Percentiles rank a stretch among this genome's conserved stretches.
Evolutionary conservation across 2,113 vertebrate genomes (phyloP).

Genomic region (Semnornis frantzii): DNA sequence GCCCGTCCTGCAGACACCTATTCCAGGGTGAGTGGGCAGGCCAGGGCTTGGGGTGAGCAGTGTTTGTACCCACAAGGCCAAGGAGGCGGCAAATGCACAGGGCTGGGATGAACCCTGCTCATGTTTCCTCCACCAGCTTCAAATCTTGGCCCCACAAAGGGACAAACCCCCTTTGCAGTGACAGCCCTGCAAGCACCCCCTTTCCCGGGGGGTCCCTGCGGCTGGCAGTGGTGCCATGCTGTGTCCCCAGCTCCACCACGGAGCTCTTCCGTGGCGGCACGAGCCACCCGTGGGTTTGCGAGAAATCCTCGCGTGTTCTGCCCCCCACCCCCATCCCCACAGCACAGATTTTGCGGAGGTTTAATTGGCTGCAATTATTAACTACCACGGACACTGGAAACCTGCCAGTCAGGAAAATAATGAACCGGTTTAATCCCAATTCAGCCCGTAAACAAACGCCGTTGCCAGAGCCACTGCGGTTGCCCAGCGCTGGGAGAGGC

Average conservation of each 20-base stretch:
- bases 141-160: not conserved
- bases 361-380: constrained; percentile 73
- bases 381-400: constrained; percentile 66
- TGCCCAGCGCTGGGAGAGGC: not conserved
- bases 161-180: not conserved
- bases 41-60: not conserved
- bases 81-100: not conserved
- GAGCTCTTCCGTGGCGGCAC: rapidly evolving
- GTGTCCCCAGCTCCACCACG: rapidly evolving
- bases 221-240: rapidly evolving
- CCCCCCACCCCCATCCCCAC: not conserved
- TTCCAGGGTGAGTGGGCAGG: rapidly evolving
- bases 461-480: constrained; percentile 6
- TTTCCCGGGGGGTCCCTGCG: rapidly evolving
- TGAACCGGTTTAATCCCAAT: constrained; percentile 68
- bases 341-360: constrained; percentile 56
- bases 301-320: not conserved
- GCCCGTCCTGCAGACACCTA: not conserved
- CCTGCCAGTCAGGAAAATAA: constrained; percentile 69
- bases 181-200: not conserved
- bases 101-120: not conserved
- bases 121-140: not conserved
- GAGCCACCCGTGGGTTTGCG: not conserved
- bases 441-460: constrained; percentile 58
- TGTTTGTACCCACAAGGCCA: rapidly evolving